phyloP scores from a whole-genome alignment of 2,113 vertebrate genomes.

The Mormyrus lacerda region DNA sequence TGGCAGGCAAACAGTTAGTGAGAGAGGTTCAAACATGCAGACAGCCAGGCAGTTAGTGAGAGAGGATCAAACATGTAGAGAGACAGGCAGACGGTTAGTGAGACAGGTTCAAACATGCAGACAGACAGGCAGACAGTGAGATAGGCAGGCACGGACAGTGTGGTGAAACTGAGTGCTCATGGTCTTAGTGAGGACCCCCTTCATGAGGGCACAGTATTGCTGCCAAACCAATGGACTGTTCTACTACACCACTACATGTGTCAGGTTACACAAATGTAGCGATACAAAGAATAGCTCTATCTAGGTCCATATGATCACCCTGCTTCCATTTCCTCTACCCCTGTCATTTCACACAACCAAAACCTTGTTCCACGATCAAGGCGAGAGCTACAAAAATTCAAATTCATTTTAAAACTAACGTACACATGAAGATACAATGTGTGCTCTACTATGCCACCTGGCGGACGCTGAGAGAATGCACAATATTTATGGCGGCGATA shows the following conservation, averaged over 20 bases:
- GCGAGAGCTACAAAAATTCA: constrained; percentile 36
- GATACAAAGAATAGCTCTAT: not conserved
- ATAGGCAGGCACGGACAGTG: not conserved
- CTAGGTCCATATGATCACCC: not conserved
- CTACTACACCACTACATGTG: not conserved
- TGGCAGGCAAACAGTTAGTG: too few relatives aligned
- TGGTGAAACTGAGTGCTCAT: constrained; percentile 47
- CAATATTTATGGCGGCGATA: not conserved
- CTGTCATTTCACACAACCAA: constrained; percentile 73
- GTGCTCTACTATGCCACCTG: constrained; percentile 10
- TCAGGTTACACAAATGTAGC: not conserved
- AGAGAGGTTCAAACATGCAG: too few relatives aligned
- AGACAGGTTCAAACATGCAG: not conserved
- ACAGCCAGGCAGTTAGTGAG: too few relatives aligned
- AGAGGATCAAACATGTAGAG: not conserved
- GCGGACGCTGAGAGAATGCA: not conserved
- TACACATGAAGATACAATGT: not conserved
- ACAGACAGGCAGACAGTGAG: not conserved
- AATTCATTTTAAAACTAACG: not conserved
- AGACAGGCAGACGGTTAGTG: not conserved
- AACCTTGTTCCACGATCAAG: constrained; percentile 72
- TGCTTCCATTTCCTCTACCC: constrained; percentile 8
- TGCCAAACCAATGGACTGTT: constrained; percentile 81
- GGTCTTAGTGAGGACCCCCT: constrained; percentile 67
- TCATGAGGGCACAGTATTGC: constrained; percentile 80